phyloP scores from a whole-genome alignment of 1,140 invertebrate species.

The Aphaenogaster floridana region DNA sequence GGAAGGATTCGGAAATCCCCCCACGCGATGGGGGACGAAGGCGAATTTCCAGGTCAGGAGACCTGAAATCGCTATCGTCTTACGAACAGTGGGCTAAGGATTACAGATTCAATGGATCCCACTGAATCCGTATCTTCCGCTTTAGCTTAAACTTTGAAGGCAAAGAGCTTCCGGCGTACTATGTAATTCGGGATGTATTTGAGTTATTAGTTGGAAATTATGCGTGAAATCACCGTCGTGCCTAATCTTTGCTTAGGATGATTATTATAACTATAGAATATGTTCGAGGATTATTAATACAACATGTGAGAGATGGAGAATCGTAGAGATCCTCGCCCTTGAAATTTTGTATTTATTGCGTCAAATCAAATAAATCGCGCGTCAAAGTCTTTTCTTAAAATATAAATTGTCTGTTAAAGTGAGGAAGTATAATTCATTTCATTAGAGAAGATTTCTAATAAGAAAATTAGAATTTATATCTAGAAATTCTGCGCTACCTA shows the following conservation, averaged over 20 bases:
- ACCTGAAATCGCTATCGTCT: slow-evolving; percentile 73
- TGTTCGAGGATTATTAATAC: not conserved
- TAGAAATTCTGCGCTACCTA: slow-evolving; percentile 50
- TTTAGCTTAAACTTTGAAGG: slow-evolving; percentile 68
- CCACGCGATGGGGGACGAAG: slow-evolving; percentile 15
- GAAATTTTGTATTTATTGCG: not conserved
- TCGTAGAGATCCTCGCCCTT: not conserved
- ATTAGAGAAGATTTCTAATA: not conserved
- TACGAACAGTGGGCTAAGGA: slow-evolving; percentile 68
- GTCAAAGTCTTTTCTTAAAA: not conserved
- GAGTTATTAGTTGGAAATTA: slow-evolving; percentile 62
- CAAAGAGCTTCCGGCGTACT: slow-evolving; percentile 55
- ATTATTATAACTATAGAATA: slow-evolving; percentile 35
- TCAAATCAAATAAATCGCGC: slow-evolving; percentile 1
- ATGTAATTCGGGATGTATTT: slow-evolving; percentile 62
- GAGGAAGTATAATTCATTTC: not conserved
- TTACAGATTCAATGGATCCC: slow-evolving; percentile 73
- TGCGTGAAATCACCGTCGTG: slow-evolving; percentile 46
- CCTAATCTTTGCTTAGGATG: slow-evolving; percentile 46
- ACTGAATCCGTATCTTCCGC: slow-evolving; percentile 65
- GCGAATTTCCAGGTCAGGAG: slow-evolving; percentile 73
- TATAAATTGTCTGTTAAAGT: not conserved
- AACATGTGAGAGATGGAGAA: not conserved
- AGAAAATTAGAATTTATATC: not conserved
- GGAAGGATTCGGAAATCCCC: slow-evolving; percentile 62